These are phyloP conservation scores for Apistogramma diplotaenia DNA, from an alignment of 2,113 vertebrate species.

Conservation along the genomic window DNA sequence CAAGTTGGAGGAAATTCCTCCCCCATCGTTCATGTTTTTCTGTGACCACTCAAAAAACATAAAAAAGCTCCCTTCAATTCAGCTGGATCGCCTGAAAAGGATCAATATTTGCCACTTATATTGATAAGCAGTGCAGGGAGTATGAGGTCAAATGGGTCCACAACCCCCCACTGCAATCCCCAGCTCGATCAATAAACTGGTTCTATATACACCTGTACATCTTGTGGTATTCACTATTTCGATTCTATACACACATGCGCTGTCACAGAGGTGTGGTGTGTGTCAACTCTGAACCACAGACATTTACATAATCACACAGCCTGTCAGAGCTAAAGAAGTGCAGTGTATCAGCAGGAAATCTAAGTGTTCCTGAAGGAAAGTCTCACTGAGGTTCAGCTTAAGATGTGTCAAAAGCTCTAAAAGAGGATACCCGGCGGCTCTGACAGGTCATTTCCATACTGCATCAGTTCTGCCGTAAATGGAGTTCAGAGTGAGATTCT, in stretches of 20 bases:
- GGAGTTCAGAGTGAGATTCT: neutral
- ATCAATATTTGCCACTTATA: slow-evolving; percentile 54
- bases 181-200: slow-evolving; percentile 35
- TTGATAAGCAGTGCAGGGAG: slow-evolving; percentile 6
- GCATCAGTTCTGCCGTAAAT: neutral
- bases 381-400: slow-evolving; percentile 11
- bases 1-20: neutral
- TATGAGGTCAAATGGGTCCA: slow-evolving; percentile 38
- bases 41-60: neutral
- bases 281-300: neutral
- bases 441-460: slow-evolving; percentile 17
- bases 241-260: neutral
- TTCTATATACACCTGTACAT: slow-evolving; percentile 8
- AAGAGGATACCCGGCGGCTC: slow-evolving; percentile 4
- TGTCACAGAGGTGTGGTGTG: neutral
- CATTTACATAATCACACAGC: slow-evolving; percentile 48
- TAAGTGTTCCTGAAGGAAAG: neutral
- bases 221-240: neutral
- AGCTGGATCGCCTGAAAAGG: slow-evolving; percentile 4
- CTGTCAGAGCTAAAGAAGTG: slow-evolving; percentile 25
- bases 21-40: slow-evolving; percentile 1
- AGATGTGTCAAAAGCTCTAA: slow-evolving; percentile 22
- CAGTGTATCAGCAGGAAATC: slow-evolving; percentile 22
- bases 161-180: neutral
- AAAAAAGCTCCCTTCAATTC: slow-evolving; percentile 16